These are phyloP conservation scores for Epinephelus malabaricus DNA, from an alignment of 2,797 vertebrate genomes.

Conservation along the genomic window DNA sequence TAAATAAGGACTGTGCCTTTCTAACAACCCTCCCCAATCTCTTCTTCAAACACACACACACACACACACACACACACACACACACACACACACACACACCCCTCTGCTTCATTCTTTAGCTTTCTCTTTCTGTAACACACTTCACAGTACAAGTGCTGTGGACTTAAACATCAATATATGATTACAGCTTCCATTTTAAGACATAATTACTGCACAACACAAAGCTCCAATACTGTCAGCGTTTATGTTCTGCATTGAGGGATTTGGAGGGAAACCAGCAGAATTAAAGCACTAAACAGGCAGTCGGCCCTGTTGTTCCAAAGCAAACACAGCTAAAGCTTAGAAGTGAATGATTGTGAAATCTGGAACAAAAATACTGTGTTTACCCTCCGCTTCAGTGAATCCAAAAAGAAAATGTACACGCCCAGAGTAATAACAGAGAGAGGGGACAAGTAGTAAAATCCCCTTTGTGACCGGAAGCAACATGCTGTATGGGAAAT, in stretches of 20 bases:
- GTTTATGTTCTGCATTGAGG: background rate
- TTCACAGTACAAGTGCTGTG: background rate
- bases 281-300: conserved; percentile 10
- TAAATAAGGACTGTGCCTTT: conserved; percentile 79
- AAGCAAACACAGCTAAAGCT: conserved; percentile 7
- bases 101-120: conserved; percentile 26
- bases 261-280: conserved; percentile 3
- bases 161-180: conserved; percentile 1
- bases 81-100: conserved; percentile 26
- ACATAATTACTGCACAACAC: background rate
- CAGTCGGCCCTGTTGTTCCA: background rate
- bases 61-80: conserved; percentile 2
- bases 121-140: conserved; percentile 31
- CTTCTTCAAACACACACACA: conserved; percentile 79
- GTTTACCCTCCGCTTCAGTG: conserved; percentile 11
- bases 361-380: conserved; percentile 15
- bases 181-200: background rate
- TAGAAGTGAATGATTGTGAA: conserved; percentile 1
- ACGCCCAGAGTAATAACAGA: background rate
- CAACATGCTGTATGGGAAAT: conserved; percentile 11
- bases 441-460: conserved; percentile 22
- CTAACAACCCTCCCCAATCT: conserved; percentile 81
- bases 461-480: conserved; percentile 10
- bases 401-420: conserved; percentile 22
- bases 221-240: background rate